Evolutionary conservation across 2,888 invertebrate species (phyloP).

Genomic region (Cosmia pyralina): DNA sequence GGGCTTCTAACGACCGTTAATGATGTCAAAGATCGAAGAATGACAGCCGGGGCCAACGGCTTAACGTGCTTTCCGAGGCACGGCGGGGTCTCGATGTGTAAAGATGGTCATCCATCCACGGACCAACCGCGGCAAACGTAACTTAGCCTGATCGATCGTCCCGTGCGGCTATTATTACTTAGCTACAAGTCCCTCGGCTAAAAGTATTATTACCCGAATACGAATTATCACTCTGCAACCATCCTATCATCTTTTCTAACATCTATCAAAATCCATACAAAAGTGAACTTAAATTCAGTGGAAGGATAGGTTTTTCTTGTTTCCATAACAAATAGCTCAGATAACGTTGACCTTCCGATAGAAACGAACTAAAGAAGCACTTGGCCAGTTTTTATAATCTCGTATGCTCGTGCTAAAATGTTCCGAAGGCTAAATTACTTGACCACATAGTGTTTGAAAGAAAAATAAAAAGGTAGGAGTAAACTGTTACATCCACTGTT

Average conservation of each 20-base stretch:
- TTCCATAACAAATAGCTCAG: constrained; percentile 14
- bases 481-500: constrained; percentile 58
- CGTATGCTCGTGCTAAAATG: constrained; percentile 50
- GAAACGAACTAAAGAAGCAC: constrained; percentile 23
- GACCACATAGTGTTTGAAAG: constrained; percentile 40
- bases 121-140: too few relatives aligned
- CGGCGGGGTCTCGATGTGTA: too few relatives aligned
- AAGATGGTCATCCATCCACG: too few relatives aligned
- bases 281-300: not conserved
- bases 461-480: constrained; percentile 42
- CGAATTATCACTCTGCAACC: not conserved
- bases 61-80: too few relatives aligned
- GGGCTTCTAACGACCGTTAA: too few relatives aligned
- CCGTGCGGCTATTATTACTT: too few relatives aligned
- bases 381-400: constrained; percentile 49
- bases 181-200: too few relatives aligned
- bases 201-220: too few relatives aligned
- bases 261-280: not conserved
- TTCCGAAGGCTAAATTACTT: constrained; percentile 57
- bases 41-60: too few relatives aligned
- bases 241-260: not conserved
- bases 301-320: not conserved
- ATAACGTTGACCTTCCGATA: constrained; percentile 23
- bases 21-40: too few relatives aligned
- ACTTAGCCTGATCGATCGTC: too few relatives aligned